Base-by-base conservation (phyloP, 1,140 invertebrate species). In the Rhopalosiphum maidis region DNA sequence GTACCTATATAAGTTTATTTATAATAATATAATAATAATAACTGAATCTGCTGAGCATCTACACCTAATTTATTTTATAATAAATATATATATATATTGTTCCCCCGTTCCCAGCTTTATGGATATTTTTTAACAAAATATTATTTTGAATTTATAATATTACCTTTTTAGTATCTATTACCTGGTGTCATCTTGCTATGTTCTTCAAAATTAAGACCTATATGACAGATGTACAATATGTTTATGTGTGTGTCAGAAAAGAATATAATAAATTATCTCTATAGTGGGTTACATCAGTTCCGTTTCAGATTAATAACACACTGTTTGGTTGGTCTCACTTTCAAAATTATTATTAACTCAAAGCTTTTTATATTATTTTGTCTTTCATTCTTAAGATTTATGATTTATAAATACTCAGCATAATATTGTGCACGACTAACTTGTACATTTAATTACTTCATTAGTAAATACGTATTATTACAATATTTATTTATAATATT, bases 261-360 rank as follows among this genome's bases (percentile, higher is more conserved):
- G 85, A 46, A 87, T 46, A 87, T 87, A 87, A 87, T 87, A 87
- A 87, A 87, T 87, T 87, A 46, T 87, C 85, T 87, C 25, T 30
- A 46, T 30, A 46, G 23, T 48, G 25, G 43, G 15, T n/a, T 43
- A 87, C 85, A 87, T 87, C 41, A 48, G 85, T 87, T 87, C 85
- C 43, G 85, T 46, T 87, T 87, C 85, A 87, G 85, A 87, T 87
- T 87, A 87, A 87, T 48, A 87, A 43, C 85, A 87, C 43, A 87
- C 41, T 30, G 23, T 43, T 48, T 25, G 43, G 43, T 15, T 87
- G 85, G 30, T 30, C 15, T 46, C 11, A 48, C 41, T 87, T 43
- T 87, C 30, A 46, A 87, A 48, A 87, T 43, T 86, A 86, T 87
- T 87, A 87, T 87, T 87, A 87, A 87, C 85, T 18, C 11, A 25